phyloP scores from a whole-genome alignment of 1,140 invertebrate genomes.

The Procambarus clarkii region DNA sequence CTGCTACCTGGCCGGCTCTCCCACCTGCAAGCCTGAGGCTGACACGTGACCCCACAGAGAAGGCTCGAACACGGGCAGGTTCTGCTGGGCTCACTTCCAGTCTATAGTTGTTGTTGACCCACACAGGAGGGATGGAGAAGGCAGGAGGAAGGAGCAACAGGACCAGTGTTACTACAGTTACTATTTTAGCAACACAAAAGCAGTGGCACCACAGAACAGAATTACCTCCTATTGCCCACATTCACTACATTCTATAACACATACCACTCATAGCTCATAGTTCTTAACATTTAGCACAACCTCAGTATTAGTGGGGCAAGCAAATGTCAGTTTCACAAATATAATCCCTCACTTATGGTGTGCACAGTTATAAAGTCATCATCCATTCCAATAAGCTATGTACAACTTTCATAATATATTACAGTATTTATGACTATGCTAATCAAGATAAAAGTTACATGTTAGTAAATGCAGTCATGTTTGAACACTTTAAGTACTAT shows the following conservation, averaged over 20 bases:
- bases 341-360: background rate
- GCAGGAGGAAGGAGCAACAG: slow-evolving; percentile 54
- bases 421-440: background rate
- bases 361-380: background rate
- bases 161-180: slow-evolving; percentile 48
- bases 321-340: background rate
- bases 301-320: slow-evolving; percentile 7
- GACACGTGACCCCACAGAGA: slow-evolving; percentile 72
- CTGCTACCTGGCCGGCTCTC: slow-evolving; percentile 47
- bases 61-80: slow-evolving; percentile 70
- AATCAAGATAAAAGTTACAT: background rate
- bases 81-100: slow-evolving; percentile 65
- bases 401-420: background rate
- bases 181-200: slow-evolving; percentile 42
- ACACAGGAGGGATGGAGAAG: slow-evolving; percentile 56
- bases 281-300: background rate
- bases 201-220: slow-evolving; percentile 39
- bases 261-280: background rate
- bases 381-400: background rate
- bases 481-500: background rate
- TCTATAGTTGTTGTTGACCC: slow-evolving; percentile 45
- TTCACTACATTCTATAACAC: slow-evolving; percentile 17
- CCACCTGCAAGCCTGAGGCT: slow-evolving; percentile 65
- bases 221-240: slow-evolving; percentile 29
- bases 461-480: no score